Evolutionary conservation across 2,797 vertebrate genomes (phyloP).

Genomic region (Discoglossus pictus): DNA sequence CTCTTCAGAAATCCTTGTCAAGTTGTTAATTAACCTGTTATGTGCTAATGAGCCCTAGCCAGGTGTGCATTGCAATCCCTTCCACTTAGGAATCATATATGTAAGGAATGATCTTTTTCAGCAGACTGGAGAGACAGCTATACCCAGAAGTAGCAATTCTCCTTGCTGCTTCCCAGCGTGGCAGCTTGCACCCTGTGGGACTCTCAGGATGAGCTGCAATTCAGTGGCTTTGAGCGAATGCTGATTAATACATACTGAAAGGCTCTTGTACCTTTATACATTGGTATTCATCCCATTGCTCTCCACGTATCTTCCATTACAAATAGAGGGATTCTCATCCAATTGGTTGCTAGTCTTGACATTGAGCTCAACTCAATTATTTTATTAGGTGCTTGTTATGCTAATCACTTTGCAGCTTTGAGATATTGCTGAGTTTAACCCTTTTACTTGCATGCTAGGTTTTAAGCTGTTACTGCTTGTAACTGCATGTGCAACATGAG

Average conservation of each 20-base stretch:
- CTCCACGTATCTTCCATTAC: too few relatives aligned
- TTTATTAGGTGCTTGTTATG: slow-evolving; percentile 14
- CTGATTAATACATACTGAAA: slow-evolving; percentile 20
- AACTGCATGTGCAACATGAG: not conserved
- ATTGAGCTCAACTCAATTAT: not conserved
- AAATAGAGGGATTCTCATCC: slow-evolving; percentile 8
- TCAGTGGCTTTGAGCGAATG: slow-evolving; percentile 32
- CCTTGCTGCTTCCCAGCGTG: slow-evolving; percentile 38
- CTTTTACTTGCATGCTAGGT: not conserved
- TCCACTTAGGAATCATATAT: slow-evolving; percentile 4
- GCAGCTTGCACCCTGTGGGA: slow-evolving; percentile 33
- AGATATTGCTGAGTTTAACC: not conserved
- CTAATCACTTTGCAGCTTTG: not conserved
- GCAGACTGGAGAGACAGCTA: slow-evolving; percentile 25
- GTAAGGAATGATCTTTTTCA: slow-evolving; percentile 11
- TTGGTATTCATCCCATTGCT: not conserved
- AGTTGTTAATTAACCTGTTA: not conserved
- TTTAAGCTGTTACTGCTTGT: too few relatives aligned
- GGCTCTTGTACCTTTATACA: not conserved
- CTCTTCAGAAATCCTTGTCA: not conserved
- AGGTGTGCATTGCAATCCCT: not conserved
- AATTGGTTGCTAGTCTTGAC: slow-evolving; percentile 1
- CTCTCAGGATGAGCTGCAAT: slow-evolving; percentile 42
- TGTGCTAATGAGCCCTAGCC: too few relatives aligned
- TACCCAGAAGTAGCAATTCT: slow-evolving; percentile 41